Percentiles rank a stretch among this genome's conserved stretches.
These are phyloP conservation scores for Atethmia centrago DNA, from an alignment of 2,888 invertebrate species.

Conservation along the genomic window DNA sequence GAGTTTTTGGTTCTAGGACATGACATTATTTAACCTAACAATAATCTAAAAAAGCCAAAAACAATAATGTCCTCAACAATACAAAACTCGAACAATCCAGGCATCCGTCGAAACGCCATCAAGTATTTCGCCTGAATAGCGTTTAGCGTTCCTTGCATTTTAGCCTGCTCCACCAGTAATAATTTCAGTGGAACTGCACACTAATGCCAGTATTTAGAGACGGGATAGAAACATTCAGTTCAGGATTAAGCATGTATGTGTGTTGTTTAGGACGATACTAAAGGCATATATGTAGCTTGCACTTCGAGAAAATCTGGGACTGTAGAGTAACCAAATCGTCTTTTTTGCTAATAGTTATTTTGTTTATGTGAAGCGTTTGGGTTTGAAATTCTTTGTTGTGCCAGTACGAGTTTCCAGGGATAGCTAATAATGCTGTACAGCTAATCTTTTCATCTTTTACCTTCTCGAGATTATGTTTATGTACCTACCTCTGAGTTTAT, in stretches of 20 bases:
- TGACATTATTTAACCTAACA: background rate
- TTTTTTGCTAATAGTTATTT: background rate
- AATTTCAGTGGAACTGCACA: conserved; percentile 41
- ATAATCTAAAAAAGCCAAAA: background rate
- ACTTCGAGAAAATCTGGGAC: background rate
- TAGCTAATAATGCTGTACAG: background rate
- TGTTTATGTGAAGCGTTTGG: background rate
- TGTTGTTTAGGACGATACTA: conserved; percentile 21
- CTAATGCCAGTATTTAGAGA: conserved; percentile 55
- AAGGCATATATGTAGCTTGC: conserved; percentile 4
- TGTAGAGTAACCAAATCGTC: background rate
- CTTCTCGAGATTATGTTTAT: background rate
- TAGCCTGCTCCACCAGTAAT: conserved; percentile 24
- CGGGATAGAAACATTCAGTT: conserved; percentile 50
- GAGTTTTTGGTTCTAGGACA: too few relatives aligned
- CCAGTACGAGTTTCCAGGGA: background rate
- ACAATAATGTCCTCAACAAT: conserved; percentile 32
- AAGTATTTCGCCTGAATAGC: conserved; percentile 35
- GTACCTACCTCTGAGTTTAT: background rate
- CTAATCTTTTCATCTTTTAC: background rate
- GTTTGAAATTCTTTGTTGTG: background rate
- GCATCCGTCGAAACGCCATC: conserved; percentile 17
- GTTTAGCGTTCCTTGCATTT: conserved; percentile 51
- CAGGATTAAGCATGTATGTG: conserved; percentile 39
- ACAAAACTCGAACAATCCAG: conserved; percentile 16